Conservation (phyloP, 2,797 vertebrate species). For the Borostomias antarcticus region DNA sequence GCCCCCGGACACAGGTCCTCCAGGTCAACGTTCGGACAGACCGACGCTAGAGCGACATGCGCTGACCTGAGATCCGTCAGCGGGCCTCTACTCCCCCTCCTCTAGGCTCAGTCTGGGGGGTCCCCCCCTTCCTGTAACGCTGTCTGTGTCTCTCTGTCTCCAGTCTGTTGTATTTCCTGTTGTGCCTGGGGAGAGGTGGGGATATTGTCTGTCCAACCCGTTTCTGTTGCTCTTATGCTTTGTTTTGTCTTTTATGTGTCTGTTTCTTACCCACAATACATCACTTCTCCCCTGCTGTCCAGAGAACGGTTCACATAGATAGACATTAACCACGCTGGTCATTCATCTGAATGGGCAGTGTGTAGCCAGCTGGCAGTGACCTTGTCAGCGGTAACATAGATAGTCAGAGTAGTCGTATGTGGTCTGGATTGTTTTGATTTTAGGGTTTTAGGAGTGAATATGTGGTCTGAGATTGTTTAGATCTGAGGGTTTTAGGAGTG, state of each 20-base stretch:
- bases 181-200: constrained; percentile 21
- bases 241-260: constrained; percentile 48
- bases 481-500: constrained; percentile 57
- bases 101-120: constrained; percentile 7
- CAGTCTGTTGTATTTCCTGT: constrained; percentile 54
- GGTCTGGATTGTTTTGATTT: constrained; percentile 65
- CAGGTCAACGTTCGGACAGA: too few relatives aligned
- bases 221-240: constrained; percentile 30
- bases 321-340: constrained; percentile 11
- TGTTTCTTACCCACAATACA: constrained; percentile 49
- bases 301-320: neutral
- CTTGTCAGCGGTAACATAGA: constrained; percentile 58
- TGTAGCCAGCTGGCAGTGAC: constrained; percentile 51
- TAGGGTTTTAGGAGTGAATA: too few relatives aligned
- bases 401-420: constrained; percentile 54
- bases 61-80: constrained; percentile 40
- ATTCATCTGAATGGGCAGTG: constrained; percentile 38
- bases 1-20: constrained; percentile 47
- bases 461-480: too few relatives aligned
- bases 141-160: neutral
- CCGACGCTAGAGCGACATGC: constrained; percentile 39
- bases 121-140: too few relatives aligned
- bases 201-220: constrained; percentile 9
- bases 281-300: constrained; percentile 29
- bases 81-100: constrained; percentile 49